phyloP scores from a whole-genome alignment of 2,113 vertebrate genomes.

The Regulus satrapa region DNA sequence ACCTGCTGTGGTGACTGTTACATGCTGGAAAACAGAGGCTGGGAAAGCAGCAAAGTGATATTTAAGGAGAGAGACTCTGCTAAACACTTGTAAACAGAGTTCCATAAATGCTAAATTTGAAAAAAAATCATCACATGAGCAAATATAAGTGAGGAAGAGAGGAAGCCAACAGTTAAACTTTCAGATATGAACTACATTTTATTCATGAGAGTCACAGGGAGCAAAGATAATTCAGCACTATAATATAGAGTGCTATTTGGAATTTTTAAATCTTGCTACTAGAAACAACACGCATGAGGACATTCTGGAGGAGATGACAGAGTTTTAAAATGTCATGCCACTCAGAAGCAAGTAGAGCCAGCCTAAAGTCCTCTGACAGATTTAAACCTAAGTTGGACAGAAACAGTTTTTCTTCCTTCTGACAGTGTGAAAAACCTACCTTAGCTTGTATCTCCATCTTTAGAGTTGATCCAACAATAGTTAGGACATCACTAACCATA shows the following conservation, averaged over 20 bases:
- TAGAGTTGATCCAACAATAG: conserved; percentile 84
- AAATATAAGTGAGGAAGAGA: neutral
- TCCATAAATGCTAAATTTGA: neutral
- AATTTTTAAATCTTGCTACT: neutral
- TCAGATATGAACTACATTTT: neutral
- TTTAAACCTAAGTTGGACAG: neutral
- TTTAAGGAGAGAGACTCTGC: neutral
- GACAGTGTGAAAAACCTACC: conserved; percentile 62
- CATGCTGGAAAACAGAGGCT: neutral
- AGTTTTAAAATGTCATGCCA: neutral
- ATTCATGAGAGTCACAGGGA: neutral
- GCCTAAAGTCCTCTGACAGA: neutral
- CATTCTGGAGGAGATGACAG: neutral
- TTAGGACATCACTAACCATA: conserved; percentile 85
- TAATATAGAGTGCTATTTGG: neutral
- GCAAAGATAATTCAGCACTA: neutral
- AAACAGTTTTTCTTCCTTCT: neutral
- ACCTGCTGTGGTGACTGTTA: neutral
- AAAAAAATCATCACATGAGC: neutral
- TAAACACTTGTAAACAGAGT: neutral
- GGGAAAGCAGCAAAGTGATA: neutral
- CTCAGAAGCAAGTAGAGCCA: neutral
- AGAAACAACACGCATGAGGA: neutral
- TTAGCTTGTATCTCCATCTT: conserved; percentile 97
- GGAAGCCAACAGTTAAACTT: neutral